phyloP scores from a whole-genome alignment of 1,140 invertebrate species.

The Heliothis subflexa region DNA sequence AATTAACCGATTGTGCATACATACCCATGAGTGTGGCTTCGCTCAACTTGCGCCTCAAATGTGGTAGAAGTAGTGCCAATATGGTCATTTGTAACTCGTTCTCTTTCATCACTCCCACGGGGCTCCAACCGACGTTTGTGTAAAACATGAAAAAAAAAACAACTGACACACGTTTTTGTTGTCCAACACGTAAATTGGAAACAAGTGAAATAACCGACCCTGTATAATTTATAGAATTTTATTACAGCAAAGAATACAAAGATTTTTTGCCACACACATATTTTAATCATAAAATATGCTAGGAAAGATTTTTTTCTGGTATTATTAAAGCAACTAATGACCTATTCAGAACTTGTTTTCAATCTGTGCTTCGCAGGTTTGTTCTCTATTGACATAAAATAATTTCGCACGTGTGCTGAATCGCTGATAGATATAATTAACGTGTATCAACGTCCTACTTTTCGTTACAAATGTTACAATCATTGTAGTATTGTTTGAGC shows the following conservation, averaged over 20 bases:
- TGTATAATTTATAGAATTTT: conserved; percentile 25
- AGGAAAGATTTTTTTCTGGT: conserved; percentile 13
- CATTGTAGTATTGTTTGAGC: conserved; percentile 21
- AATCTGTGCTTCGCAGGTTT: conserved; percentile 25
- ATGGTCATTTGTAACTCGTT: conserved; percentile 40
- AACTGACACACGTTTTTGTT: conserved; percentile 4
- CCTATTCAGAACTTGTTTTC: conserved; percentile 54
- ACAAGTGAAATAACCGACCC: conserved; percentile 6
- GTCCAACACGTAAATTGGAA: conserved; percentile 5
- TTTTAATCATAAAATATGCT: conserved; percentile 26
- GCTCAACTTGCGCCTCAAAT: not conserved
- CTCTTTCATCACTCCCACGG: conserved; percentile 13
- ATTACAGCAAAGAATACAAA: conserved; percentile 13
- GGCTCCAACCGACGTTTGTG: not conserved
- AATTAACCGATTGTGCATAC: conserved; percentile 63
- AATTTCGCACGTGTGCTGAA: conserved; percentile 41
- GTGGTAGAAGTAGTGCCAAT: conserved; percentile 19
- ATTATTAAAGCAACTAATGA: conserved; percentile 45
- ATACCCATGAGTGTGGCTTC: conserved; percentile 24
- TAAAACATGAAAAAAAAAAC: not conserved
- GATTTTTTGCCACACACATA: conserved; percentile 7
- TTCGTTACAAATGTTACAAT: conserved; percentile 36
- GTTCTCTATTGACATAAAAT: conserved; percentile 53
- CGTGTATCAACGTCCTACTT: conserved; percentile 50
- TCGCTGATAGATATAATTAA: conserved; percentile 52